These are phyloP conservation scores for Acronicta alni DNA, from an alignment of 2,888 invertebrate species.

Conservation along the genomic window DNA sequence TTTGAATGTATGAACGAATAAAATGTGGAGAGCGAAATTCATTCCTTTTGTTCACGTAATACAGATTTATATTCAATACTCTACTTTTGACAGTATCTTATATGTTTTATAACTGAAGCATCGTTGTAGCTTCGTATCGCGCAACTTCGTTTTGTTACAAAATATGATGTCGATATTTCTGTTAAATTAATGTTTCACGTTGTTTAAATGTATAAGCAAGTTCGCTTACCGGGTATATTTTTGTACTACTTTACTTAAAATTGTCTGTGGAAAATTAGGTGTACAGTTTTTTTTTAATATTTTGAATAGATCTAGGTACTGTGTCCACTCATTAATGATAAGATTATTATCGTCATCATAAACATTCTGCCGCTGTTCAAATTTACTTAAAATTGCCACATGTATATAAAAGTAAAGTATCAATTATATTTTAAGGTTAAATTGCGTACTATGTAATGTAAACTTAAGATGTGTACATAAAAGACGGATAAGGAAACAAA, in stretches of 20 bases:
- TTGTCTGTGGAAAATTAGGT: too few species aligned
- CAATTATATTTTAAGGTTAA: too few species aligned
- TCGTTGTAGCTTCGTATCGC: slow-evolving; percentile 19
- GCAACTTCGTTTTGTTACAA: slow-evolving; percentile 9
- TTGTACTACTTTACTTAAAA: neutral
- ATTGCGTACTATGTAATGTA: too few species aligned
- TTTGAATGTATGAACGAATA: slow-evolving; percentile 52
- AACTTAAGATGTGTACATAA: too few species aligned
- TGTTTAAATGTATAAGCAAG: neutral
- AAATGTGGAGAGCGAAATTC: slow-evolving; percentile 51
- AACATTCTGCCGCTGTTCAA: too few species aligned
- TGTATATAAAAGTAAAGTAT: too few species aligned
- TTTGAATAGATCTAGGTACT: too few species aligned
- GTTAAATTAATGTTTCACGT: neutral
- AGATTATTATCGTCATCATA: too few species aligned
- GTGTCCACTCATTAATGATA: too few species aligned
- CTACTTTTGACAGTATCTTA: slow-evolving; percentile 57
- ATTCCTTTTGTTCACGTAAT: slow-evolving; percentile 62
- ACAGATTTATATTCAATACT: slow-evolving; percentile 54
- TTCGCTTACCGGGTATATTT: neutral
- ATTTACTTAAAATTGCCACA: too few species aligned
- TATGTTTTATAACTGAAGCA: slow-evolving; percentile 27
- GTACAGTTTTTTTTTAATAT: too few species aligned
- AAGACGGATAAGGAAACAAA: too few species aligned
- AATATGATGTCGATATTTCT: slow-evolving; percentile 16